Percentiles rank a stretch among this genome's conserved stretches.
Conservation (phyloP, 1,140 invertebrate genomes). For the Vollenhovia emeryi region DNA sequence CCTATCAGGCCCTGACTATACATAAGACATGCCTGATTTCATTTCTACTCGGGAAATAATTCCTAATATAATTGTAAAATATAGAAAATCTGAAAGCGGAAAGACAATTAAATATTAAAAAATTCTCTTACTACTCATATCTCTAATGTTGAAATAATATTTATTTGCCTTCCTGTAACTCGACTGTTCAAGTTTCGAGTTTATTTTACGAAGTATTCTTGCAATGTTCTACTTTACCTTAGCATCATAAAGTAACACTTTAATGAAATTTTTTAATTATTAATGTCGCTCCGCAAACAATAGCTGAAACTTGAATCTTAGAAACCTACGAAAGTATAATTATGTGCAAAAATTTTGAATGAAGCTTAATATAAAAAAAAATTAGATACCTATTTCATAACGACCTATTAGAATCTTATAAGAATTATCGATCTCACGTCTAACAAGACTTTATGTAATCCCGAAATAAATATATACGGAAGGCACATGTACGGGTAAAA, state of each 20-base stretch:
- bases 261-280: slow-evolving; percentile 7
- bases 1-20: too few relatives aligned
- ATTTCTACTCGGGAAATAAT: too few relatives aligned
- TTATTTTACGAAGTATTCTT: slow-evolving; percentile 13
- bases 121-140: background rate
- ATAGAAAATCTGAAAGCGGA: background rate
- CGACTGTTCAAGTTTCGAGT: background rate
- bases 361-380: background rate
- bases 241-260: background rate
- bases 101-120: background rate
- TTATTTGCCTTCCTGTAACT: background rate
- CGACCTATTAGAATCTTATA: background rate
- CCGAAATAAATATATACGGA: background rate
- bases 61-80: background rate
- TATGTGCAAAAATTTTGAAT: background rate
- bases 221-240: slow-evolving; percentile 1
- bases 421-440: background rate
- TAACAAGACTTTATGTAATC: background rate
- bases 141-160: slow-evolving; percentile 14
- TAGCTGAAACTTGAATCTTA: background rate
- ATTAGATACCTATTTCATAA: background rate
- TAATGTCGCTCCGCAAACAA: background rate
- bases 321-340: background rate
- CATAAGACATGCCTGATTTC: too few relatives aligned
- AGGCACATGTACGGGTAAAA: background rate